Base-by-base conservation (phyloP, 1,140 invertebrate genomes). In the Zaprionus ghesquierei region DNA sequence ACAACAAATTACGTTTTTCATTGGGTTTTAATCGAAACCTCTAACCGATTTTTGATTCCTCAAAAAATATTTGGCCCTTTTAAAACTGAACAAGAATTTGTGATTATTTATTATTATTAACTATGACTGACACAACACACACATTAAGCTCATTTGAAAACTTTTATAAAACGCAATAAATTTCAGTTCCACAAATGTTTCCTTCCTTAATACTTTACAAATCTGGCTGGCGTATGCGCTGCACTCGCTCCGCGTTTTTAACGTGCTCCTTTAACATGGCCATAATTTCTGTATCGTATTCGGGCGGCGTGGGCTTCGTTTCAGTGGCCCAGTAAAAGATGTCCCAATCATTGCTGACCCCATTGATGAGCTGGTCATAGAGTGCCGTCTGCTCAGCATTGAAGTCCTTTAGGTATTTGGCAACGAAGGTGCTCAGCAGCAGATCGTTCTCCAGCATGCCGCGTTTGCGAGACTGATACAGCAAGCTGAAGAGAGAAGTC, bases 371-470 rank as follows among this genome's bases (percentile, higher is more conserved):
- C 31, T 94, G 94, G 91, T 99, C 98, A 92, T 99, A 99, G 70
- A 95, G 92, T 59, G 94, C 93, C 1, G 98, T 93, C 89, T 98
- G 95, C 13, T 94, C 85, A 56, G 95, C 95, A 74, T 92, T 94
- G 92, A 99, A 96, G 2, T 91, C 89, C 56, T 95, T 92, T 18
- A 99, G 92, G 92, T 97, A 95, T 86, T 97, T 96, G 15, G 95
- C 95, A 3, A 97, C 97, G 95, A 99, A 99, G 22, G 97, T 98
- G 87, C 97, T 96, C n/a, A 99, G 92, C 0, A 99, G 92, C 1
- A 99, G 93, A 82, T 98, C 98, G 93, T 99, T 99, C 93, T 99
- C 98, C 27, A 99, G 92, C 96, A 99, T 99, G 38, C 98, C 98
- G 74, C 99, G 93, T 93, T 99, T 99, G 5, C 98, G 94, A 18